These are phyloP conservation scores for Drosophila suboccidentalis DNA, from an alignment of 2,888 invertebrate genomes.

Conservation along the genomic window DNA sequence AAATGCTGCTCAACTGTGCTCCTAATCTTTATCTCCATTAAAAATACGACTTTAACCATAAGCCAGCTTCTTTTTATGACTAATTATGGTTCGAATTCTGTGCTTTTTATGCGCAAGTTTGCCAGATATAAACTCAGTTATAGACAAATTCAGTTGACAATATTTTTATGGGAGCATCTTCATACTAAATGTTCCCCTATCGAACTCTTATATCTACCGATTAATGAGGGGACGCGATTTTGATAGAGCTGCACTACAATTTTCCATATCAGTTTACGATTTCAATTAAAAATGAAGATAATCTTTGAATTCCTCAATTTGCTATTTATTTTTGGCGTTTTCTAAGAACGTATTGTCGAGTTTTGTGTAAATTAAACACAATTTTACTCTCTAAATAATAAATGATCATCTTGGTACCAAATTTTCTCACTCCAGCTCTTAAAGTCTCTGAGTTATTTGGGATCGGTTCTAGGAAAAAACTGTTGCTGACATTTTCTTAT, in stretches of 20 bases:
- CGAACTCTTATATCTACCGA: background rate
- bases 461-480: too few relatives aligned
- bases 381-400: background rate
- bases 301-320: too few relatives aligned
- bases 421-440: background rate
- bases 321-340: too few relatives aligned
- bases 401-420: background rate
- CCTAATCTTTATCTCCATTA: constrained; percentile 22
- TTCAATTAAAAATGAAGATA: background rate
- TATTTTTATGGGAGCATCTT: background rate
- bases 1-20: constrained; percentile 10
- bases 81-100: background rate
- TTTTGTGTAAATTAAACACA: background rate
- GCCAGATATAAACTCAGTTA: background rate
- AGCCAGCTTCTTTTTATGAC: constrained; percentile 5
- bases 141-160: background rate
- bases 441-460: background rate
- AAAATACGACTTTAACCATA: constrained; percentile 3
- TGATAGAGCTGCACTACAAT: background rate
- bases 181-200: too few relatives aligned
- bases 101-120: background rate
- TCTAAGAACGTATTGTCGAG: background rate
- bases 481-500: too few relatives aligned
- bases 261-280: background rate
- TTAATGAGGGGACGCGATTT: background rate